A percentile compares a stretch with the other conserved stretches of the same genome.
Conservation (phyloP, 2,113 vertebrate genomes). For the Diglossa brunneiventris region DNA sequence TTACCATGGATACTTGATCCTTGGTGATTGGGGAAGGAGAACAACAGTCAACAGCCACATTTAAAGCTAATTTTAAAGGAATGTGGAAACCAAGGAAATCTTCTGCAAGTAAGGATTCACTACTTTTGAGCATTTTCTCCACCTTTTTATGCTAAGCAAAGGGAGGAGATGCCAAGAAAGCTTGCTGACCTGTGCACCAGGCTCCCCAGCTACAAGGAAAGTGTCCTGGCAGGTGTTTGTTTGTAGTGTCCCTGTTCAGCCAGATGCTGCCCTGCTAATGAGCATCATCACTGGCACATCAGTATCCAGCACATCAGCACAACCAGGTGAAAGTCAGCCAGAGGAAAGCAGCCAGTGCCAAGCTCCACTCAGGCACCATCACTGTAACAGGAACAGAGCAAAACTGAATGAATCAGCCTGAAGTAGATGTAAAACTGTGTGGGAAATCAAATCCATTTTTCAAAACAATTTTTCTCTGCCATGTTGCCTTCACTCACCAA, state of each 20-base stretch:
- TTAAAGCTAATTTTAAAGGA: neutral
- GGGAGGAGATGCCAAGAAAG: neutral
- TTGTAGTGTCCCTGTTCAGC: neutral
- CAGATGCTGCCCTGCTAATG: neutral
- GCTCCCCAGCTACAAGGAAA: neutral
- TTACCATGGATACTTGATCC: neutral
- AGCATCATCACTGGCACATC: neutral
- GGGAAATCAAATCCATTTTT: neutral
- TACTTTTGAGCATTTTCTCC: neutral
- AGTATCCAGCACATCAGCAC: neutral
- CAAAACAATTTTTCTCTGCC: neutral
- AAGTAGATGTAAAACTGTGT: neutral
- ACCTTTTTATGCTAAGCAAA: neutral
- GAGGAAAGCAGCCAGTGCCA: conserved; percentile 10
- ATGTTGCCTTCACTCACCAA: neutral
- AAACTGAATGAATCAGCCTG: neutral
- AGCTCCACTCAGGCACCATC: neutral
- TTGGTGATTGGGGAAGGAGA: neutral
- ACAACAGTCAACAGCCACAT: neutral
- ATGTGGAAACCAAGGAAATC: neutral
- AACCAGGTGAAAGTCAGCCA: neutral
- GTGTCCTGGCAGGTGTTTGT: neutral
- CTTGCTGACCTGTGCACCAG: neutral
- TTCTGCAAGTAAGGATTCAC: neutral
- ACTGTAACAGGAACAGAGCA: neutral